Evolutionary conservation across 2,888 invertebrate genomes (phyloP), one percentile per base, ranked within the genome.

Genomic region (Dryadula phaetusa): DNA sequence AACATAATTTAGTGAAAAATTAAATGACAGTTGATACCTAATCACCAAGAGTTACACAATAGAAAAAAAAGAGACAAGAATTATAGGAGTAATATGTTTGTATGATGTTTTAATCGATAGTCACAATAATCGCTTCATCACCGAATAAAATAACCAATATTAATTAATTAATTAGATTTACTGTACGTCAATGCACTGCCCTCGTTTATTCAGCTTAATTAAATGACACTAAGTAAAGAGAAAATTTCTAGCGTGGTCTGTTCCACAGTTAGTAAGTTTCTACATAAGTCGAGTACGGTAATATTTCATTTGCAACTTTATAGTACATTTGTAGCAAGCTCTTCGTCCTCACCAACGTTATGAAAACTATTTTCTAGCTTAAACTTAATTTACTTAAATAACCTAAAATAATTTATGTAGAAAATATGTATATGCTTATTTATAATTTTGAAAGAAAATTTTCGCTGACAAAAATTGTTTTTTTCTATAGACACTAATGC

Each of bases 221-320:
- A 87, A 88, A 88, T 86, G 86, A 85, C 82, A 82, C 79, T 83
- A 82, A 84, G 84, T 83, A 85, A 88, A 88, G 83, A 72, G 79
- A 79, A 81, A 86, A 85, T 84, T 85, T 60, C 62, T 71, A 64
- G 63, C 56, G 67, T 63, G 67, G 28, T 60, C 66, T 72, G 61
- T 69, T 70, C 70, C 44, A 64, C 67, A 64, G 47, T 66, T 74
- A 64, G 64, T 71, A 73, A 73, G 70, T 75, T 86, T 84, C 83
- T 76, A 81, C 81, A 80, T 84, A 84, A 86, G 86, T 62, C 76
- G 79, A 77, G 80, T 72, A 74, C 81, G 80, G 83, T 87, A 90
- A 87, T 90, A 84, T 89, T 87, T 90, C 87, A 90, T 90, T 91
- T 90, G 88, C 90, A 90, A 90, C 85, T 90, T 90, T 90, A 89